Conservation (phyloP, 2,888 invertebrate species). For the Lycophotia porphyrea region DNA sequence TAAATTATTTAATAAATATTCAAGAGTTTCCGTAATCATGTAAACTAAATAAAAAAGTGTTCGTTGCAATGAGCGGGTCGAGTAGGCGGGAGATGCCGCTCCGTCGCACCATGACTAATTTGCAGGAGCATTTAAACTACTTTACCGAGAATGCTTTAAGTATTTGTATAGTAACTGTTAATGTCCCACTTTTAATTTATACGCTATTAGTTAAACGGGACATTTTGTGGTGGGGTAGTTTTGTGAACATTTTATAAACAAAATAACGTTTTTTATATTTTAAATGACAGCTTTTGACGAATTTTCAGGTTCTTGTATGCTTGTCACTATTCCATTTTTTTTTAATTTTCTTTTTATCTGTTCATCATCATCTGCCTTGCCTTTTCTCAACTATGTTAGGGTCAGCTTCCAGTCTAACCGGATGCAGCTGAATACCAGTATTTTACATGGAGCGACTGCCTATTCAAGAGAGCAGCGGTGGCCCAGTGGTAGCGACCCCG, state of each 20-base stretch:
- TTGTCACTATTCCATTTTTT: neutral
- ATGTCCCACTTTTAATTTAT: conserved; percentile 57
- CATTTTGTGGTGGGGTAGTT: conserved; percentile 29
- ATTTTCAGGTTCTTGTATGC: neutral
- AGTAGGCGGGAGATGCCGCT: conserved; percentile 45
- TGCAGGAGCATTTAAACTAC: conserved; percentile 53
- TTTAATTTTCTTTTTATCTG: neutral
- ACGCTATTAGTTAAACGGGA: conserved; percentile 18
- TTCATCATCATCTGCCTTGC: too few relatives aligned
- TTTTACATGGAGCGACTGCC: too few relatives aligned
- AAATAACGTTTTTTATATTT: neutral
- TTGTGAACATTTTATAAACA: conserved; percentile 19
- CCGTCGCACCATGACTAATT: conserved; percentile 56
- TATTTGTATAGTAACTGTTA: conserved; percentile 55
- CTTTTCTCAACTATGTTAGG: too few relatives aligned
- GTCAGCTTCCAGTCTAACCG: too few relatives aligned
- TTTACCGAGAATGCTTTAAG: conserved; percentile 53
- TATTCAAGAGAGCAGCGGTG: too few relatives aligned
- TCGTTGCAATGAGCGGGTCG: conserved; percentile 31
- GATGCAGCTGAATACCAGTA: too few relatives aligned
- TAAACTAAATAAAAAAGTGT: conserved; percentile 45
- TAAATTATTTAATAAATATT: conserved; percentile 3
- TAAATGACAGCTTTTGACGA: neutral
- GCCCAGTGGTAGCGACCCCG: too few relatives aligned
- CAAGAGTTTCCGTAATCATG: conserved; percentile 24